phyloP scores from a whole-genome alignment of 2,797 vertebrate species.

The Aldrovandia affinis region DNA sequence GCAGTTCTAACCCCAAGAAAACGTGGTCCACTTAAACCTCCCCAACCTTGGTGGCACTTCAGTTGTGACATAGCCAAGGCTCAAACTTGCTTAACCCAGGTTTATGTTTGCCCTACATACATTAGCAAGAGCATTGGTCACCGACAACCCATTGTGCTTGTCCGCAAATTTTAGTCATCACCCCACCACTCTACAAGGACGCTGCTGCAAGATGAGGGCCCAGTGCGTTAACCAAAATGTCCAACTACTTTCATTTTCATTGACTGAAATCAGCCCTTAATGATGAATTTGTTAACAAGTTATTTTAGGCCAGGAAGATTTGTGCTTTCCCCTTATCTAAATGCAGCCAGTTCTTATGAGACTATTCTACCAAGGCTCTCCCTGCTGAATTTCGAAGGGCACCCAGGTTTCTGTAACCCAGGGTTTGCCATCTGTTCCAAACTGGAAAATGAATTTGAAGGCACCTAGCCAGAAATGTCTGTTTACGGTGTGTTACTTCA shows the following conservation, averaged over 20 bases:
- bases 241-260: not conserved
- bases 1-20: too few relatives aligned
- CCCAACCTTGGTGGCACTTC: too few relatives aligned
- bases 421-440: not conserved
- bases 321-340: not conserved
- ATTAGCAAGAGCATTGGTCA: too few relatives aligned
- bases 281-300: not conserved
- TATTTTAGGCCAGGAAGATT: not conserved
- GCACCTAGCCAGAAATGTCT: not conserved
- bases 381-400: not conserved
- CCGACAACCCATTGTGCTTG: too few relatives aligned
- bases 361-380: not conserved
- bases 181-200: not conserved
- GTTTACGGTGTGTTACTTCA: not conserved
- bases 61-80: not conserved
- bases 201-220: not conserved
- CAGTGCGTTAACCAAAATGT: not conserved
- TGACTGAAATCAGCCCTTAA: not conserved
- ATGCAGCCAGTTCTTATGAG: not conserved
- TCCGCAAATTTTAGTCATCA: not conserved
- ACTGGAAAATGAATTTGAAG: not conserved
- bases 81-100: not conserved
- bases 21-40: too few relatives aligned
- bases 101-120: not conserved
- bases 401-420: not conserved